Percentiles rank a stretch among this genome's conserved stretches.
These are phyloP conservation scores for Aegithalos caudatus DNA, from an alignment of 2,113 vertebrate genomes.

Conservation along the genomic window DNA sequence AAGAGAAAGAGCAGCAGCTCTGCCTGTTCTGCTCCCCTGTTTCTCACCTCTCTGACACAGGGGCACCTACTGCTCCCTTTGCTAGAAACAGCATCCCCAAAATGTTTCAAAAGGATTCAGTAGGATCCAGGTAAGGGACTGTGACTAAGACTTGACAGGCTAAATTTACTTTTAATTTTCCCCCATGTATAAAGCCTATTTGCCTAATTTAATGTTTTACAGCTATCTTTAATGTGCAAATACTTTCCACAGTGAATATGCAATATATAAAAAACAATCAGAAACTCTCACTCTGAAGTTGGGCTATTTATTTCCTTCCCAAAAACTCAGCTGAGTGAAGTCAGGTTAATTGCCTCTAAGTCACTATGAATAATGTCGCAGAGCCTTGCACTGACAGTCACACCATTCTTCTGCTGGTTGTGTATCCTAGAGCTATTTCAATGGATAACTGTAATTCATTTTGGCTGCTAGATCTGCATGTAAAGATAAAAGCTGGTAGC, in stretches of 20 bases:
- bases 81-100: neutral
- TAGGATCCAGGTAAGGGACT: neutral
- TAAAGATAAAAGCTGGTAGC: constrained; percentile 30
- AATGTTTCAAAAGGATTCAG: neutral
- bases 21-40: neutral
- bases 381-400: constrained; percentile 33
- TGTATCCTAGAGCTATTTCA: constrained; percentile 32
- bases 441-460: constrained; percentile 57
- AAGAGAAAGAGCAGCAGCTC: neutral
- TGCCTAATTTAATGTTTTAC: constrained; percentile 38
- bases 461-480: constrained; percentile 36
- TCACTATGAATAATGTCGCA: constrained; percentile 38
- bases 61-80: neutral
- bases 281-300: constrained; percentile 4
- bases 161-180: constrained; percentile 8
- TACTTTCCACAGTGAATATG: constrained; percentile 9
- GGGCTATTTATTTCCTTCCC: constrained; percentile 17
- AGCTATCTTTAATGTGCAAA: constrained; percentile 34
- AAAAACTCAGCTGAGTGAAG: constrained; percentile 35
- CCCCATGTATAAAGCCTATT: neutral
- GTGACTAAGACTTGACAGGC: neutral
- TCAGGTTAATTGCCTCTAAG: constrained; percentile 52
- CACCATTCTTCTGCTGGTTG: constrained; percentile 25
- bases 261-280: neutral
- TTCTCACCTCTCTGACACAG: neutral